Conservation (phyloP, 2,113 vertebrate genomes). For the Podilymbus podiceps region DNA sequence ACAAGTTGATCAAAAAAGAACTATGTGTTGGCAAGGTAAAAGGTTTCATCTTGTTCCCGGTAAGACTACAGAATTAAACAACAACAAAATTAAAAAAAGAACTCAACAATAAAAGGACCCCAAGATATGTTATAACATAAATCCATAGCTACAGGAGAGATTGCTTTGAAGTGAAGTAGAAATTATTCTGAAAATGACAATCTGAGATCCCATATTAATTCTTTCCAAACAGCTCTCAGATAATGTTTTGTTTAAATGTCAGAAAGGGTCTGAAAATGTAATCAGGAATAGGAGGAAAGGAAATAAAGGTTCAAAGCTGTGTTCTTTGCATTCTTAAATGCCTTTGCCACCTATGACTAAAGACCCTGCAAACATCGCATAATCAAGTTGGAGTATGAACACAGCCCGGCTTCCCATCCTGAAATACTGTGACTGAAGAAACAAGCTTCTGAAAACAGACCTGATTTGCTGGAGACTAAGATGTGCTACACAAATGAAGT, state of each 20-base stretch:
- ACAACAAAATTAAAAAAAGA: background rate
- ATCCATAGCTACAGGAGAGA: background rate
- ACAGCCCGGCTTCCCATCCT: background rate
- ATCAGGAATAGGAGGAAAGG: background rate
- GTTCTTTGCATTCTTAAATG: background rate
- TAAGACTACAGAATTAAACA: background rate
- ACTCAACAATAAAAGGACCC: background rate
- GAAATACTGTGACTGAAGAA: background rate
- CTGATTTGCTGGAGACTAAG: background rate
- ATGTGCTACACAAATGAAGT: background rate
- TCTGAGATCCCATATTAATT: background rate
- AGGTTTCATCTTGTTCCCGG: background rate
- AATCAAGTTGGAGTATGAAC: background rate
- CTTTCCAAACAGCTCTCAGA: background rate
- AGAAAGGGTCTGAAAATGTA: background rate
- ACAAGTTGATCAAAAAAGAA: background rate
- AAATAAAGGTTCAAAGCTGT: background rate
- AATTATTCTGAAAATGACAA: background rate
- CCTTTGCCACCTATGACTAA: background rate
- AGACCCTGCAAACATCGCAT: background rate
- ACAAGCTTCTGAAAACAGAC: background rate
- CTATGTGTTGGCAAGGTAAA: background rate
- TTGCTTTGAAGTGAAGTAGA: background rate
- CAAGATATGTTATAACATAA: background rate
- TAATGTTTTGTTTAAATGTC: background rate